phyloP scores from a whole-genome alignment of 2,113 vertebrate genomes.

The Megalops atlanticus region DNA sequence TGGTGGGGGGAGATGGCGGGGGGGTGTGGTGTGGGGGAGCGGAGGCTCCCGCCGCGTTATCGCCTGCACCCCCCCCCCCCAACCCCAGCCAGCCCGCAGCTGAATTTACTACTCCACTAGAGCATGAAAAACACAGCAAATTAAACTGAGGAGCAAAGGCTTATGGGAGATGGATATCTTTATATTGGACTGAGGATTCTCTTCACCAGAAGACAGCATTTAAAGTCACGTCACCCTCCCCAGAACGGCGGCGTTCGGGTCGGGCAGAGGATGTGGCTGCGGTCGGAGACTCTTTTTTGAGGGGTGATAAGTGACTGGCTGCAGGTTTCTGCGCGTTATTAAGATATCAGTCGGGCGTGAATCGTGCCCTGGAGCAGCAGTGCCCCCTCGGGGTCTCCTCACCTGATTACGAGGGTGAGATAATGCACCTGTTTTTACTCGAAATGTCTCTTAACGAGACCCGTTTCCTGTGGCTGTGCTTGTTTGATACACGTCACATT shows the following conservation, averaged over 20 bases:
- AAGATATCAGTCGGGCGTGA: too few species aligned
- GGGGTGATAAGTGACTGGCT: too few species aligned
- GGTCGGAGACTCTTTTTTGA: too few species aligned
- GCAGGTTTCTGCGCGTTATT: too few species aligned
- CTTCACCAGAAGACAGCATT: slow-evolving; percentile 66
- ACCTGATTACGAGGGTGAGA: too few species aligned
- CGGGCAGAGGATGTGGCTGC: too few species aligned
- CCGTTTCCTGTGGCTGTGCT: too few species aligned
- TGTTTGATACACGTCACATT: too few species aligned
- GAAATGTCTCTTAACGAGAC: too few species aligned
- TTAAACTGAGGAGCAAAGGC: slow-evolving; percentile 88
- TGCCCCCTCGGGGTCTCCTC: too few species aligned
- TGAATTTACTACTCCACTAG: slow-evolving; percentile 93
- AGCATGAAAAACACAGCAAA: slow-evolving; percentile 93
- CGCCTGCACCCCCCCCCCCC: slow-evolving; percentile 87
- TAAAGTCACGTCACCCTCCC: slow-evolving; percentile 64
- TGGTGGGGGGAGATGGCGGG: slow-evolving; percentile 9
- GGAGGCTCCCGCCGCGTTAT: slow-evolving; percentile 88
- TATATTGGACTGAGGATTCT: slow-evolving; percentile 84
- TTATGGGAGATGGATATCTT: slow-evolving; percentile 91
- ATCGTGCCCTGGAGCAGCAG: too few species aligned
- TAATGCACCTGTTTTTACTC: too few species aligned
- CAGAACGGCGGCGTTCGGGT: slow-evolving; percentile 42
- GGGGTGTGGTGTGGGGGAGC: slow-evolving; percentile 82
- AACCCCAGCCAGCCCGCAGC: slow-evolving; percentile 76